phyloP scores from a whole-genome alignment of 92 coral and sea anemone species.

The Isaurus tuberculatus region DNA sequence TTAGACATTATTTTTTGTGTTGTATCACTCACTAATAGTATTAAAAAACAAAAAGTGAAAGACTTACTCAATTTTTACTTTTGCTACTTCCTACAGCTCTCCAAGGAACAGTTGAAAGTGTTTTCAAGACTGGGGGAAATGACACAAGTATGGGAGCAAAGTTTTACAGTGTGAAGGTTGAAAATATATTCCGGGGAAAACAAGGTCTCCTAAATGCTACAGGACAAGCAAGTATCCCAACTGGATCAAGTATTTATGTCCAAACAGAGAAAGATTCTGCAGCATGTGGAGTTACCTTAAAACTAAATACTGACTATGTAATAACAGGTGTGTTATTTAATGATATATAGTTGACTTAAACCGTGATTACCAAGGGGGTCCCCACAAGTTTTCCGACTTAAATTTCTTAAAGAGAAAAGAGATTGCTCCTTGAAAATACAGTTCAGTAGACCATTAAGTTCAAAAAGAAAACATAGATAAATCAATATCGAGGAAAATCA shows the following conservation, averaged over 20 bases:
- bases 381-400: too few species aligned
- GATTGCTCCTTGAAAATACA: too few species aligned
- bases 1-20: too few species aligned
- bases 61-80: too few species aligned
- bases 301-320: constrained; percentile 10
- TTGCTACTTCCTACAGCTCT: constrained; percentile 11
- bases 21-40: too few species aligned
- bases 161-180: constrained; percentile 23
- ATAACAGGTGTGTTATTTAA: constrained; percentile 26
- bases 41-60: not conserved
- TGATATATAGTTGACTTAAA: too few species aligned
- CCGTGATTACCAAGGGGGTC: too few species aligned
- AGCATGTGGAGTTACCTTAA: not conserved
- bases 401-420: too few species aligned
- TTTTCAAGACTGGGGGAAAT: constrained; percentile 24
- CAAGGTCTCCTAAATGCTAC: constrained; percentile 21
- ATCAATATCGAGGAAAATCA: too few species aligned
- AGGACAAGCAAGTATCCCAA: constrained; percentile 2
- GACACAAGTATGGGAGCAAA: not conserved
- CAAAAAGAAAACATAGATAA: too few species aligned
- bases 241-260: constrained; percentile 12
- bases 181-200: constrained; percentile 23
- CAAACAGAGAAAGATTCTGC: not conserved
- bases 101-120: constrained; percentile 15
- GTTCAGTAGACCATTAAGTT: too few species aligned